These are phyloP conservation scores for Zosterops japonicus DNA, from an alignment of 2,113 vertebrate genomes.

Conservation along the genomic window DNA sequence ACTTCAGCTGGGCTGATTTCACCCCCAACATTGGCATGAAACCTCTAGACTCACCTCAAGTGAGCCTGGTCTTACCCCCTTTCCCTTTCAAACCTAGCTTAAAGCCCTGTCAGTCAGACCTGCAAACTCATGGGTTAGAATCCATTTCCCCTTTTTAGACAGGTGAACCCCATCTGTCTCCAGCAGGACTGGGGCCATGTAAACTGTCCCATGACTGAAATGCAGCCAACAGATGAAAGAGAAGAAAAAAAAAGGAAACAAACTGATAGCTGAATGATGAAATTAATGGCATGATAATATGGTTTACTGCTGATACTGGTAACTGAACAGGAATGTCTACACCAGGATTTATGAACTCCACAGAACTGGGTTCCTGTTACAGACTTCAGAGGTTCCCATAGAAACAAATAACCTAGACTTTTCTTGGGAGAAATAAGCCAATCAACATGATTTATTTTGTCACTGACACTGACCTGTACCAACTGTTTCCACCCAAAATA, in stretches of 20 bases:
- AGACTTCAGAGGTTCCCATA: slow-evolving; percentile 10
- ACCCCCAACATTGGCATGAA: not conserved
- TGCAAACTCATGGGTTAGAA: not conserved
- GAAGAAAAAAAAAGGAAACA: not conserved
- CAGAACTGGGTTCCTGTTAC: not conserved
- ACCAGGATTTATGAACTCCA: not conserved
- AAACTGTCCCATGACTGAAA: not conserved
- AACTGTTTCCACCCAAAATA: not conserved
- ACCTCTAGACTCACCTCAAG: not conserved
- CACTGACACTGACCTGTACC: not conserved
- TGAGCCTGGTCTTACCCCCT: not conserved
- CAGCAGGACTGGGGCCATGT: not conserved
- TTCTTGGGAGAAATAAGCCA: not conserved
- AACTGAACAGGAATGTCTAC: not conserved
- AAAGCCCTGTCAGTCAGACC: not conserved
- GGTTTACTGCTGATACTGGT: not conserved
- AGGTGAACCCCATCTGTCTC: not conserved
- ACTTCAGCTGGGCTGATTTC: not conserved
- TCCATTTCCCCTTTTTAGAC: not conserved
- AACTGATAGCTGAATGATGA: not conserved
- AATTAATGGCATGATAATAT: not conserved
- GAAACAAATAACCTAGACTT: not conserved
- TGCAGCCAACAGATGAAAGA: not conserved
- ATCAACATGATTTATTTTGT: not conserved
- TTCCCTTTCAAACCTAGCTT: not conserved